These are phyloP conservation scores for Dasysyrphus tricinctus DNA, from an alignment of 2,888 invertebrate genomes.

Conservation along the genomic window DNA sequence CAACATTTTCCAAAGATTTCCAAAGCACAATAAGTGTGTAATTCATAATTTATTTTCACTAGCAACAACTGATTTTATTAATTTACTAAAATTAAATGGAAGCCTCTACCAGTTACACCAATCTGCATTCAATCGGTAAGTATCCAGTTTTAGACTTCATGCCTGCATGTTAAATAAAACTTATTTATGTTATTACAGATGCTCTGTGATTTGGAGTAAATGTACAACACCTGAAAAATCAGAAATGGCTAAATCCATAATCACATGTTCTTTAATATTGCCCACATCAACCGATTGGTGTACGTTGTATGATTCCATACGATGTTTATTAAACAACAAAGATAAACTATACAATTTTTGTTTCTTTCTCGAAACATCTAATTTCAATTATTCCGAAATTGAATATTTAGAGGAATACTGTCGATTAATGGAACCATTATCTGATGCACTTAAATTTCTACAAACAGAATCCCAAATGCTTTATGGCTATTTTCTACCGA, in stretches of 20 bases:
- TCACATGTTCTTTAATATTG: not conserved
- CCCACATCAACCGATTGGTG: slow-evolving; percentile 34
- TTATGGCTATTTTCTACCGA: slow-evolving; percentile 71
- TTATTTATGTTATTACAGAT: not conserved
- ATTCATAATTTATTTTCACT: slow-evolving; percentile 16
- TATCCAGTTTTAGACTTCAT: not conserved
- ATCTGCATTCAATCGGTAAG: not conserved
- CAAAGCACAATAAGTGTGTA: not conserved
- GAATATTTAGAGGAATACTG: slow-evolving; percentile 65
- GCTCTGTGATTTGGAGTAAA: slow-evolving; percentile 18
- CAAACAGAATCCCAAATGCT: slow-evolving; percentile 53
- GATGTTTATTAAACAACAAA: slow-evolving; percentile 48
- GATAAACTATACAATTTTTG: slow-evolving; percentile 54
- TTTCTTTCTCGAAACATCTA: slow-evolving; percentile 3
- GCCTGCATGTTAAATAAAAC: not conserved
- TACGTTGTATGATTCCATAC: slow-evolving; percentile 36
- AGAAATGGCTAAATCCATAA: not conserved
- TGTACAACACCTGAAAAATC: not conserved
- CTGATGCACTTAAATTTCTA: slow-evolving; percentile 64
- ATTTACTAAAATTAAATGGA: not conserved
- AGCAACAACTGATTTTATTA: slow-evolving; percentile 1
- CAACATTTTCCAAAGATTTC: not conserved
- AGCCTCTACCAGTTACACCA: not conserved
- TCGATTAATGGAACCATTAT: slow-evolving; percentile 59
- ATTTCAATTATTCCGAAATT: slow-evolving; percentile 41